phyloP scores from a whole-genome alignment of 2,113 vertebrate species.

The Scortum barcoo region DNA sequence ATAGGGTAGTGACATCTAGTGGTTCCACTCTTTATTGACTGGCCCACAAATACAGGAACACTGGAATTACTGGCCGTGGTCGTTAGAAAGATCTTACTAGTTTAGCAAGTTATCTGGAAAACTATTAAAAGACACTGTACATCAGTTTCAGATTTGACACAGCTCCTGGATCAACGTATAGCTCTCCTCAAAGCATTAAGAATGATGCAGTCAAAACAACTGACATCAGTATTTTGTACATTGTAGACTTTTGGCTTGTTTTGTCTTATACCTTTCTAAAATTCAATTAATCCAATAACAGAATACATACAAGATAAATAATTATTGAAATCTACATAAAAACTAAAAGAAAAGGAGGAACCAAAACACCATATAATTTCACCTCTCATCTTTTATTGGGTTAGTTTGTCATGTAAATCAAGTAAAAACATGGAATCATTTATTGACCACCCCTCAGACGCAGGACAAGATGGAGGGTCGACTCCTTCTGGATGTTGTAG shows the following conservation, averaged over 20 bases:
- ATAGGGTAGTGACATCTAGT: slow-evolving; percentile 34
- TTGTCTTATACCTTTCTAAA: no score
- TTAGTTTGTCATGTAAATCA: slow-evolving; percentile 20
- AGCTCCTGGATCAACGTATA: background rate
- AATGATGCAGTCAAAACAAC: background rate
- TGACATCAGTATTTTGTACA: background rate
- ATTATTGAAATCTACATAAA: background rate
- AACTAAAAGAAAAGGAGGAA: no score
- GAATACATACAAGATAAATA: no score
- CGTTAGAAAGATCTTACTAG: no score
- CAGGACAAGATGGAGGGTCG: slow-evolving; percentile 73
- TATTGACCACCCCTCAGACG: slow-evolving; percentile 72
- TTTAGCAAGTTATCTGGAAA: background rate
- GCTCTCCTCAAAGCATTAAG: background rate
- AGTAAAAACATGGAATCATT: slow-evolving; percentile 37
- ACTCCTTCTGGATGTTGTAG: slow-evolving; percentile 68
- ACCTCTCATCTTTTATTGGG: slow-evolving; percentile 53
- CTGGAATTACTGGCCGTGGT: background rate
- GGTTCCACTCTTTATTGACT: background rate
- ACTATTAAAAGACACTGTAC: background rate
- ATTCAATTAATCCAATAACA: no score
- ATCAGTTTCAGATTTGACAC: background rate
- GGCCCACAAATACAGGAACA: no score
- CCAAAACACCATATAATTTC: background rate
- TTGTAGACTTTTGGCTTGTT: background rate